Conservation (phyloP, 2,888 invertebrate genomes). For the Ochropleura plecta region DNA sequence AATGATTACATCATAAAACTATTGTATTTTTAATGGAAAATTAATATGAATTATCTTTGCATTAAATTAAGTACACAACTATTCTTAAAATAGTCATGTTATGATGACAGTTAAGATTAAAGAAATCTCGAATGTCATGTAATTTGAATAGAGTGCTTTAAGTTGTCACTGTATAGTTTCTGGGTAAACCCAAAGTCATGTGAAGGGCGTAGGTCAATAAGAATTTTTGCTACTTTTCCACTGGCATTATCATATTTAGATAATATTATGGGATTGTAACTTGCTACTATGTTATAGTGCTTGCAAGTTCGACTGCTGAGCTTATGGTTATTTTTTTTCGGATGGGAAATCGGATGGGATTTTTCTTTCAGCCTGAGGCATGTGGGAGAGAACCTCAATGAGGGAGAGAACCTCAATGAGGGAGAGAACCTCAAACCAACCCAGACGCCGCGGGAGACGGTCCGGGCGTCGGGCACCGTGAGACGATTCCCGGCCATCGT, state of each 20-base stretch:
- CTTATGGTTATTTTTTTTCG: too few relatives aligned
- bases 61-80: conserved; percentile 27
- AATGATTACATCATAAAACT: conserved; percentile 1
- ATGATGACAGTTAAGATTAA: background rate
- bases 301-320: too few relatives aligned
- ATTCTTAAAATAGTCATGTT: conserved; percentile 14
- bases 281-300: too few relatives aligned
- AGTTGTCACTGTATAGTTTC: conserved; percentile 21
- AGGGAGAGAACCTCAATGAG: too few relatives aligned
- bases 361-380: too few relatives aligned
- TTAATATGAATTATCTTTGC: background rate
- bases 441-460: too few relatives aligned
- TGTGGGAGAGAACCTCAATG: too few relatives aligned
- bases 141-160: conserved; percentile 9
- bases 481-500: too few relatives aligned
- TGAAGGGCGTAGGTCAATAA: background rate
- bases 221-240: background rate
- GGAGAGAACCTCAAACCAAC: too few relatives aligned
- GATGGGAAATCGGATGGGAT: too few relatives aligned
- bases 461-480: too few relatives aligned
- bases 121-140: conserved; percentile 1
- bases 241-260: background rate
- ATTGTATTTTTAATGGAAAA: conserved; percentile 6
- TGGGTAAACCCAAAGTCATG: background rate
- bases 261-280: too few relatives aligned